A percentile compares a stretch with the other conserved stretches of the same genome.
These are phyloP conservation scores for Oenanthe melanoleuca DNA, from an alignment of 2,113 vertebrate genomes.

Conservation along the genomic window DNA sequence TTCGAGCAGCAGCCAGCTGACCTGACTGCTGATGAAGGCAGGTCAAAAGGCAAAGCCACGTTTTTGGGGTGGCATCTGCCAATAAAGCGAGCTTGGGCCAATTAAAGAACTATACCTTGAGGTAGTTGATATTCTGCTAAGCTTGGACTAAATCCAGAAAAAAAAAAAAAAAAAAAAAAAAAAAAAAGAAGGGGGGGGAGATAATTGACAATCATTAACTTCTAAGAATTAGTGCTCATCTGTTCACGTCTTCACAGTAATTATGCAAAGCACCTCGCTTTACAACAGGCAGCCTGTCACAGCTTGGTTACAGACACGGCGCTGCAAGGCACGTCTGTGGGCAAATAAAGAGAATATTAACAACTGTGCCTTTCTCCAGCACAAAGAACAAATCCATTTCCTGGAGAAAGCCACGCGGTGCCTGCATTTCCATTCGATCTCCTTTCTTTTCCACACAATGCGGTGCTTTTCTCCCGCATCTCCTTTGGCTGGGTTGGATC, in stretches of 20 bases:
- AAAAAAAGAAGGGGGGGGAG: background rate
- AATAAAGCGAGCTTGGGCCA: background rate
- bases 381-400: background rate
- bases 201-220: conserved; percentile 52
- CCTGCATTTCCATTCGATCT: background rate
- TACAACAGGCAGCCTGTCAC: background rate
- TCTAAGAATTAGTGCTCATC: conserved; percentile 36
- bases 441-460: rapidly evolving
- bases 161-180: background rate
- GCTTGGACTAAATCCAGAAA: background rate
- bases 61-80: background rate
- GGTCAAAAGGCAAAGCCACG: conserved; percentile 9
- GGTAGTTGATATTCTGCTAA: background rate
- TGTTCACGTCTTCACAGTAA: conserved; percentile 31
- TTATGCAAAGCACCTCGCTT: conserved; percentile 37
- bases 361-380: background rate
- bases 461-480: background rate
- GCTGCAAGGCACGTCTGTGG: background rate
- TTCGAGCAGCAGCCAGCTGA: background rate
- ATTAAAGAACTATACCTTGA: background rate
- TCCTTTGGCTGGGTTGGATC: background rate
- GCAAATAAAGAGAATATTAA: background rate
- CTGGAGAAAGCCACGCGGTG: background rate
- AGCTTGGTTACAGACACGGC: background rate
- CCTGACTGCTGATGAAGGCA: background rate